phyloP scores from a whole-genome alignment of 2,797 vertebrate genomes.

The Rhabdophis nuchalis region DNA sequence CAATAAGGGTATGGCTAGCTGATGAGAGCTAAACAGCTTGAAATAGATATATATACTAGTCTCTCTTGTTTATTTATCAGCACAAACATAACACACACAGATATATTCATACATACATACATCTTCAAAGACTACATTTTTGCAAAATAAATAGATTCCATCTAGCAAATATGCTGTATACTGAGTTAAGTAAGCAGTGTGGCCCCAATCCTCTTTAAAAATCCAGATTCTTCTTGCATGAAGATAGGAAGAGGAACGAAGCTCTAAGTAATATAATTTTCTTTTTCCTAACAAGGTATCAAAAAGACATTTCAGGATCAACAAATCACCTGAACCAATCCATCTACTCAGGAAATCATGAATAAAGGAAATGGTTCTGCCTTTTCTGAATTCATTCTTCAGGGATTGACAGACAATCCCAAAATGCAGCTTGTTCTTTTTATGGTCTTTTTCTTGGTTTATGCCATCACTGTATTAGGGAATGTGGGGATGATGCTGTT shows the following conservation, averaged over 20 bases:
- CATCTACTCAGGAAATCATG: conserved; percentile 21
- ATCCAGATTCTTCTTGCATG: background rate
- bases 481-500: conserved; percentile 19
- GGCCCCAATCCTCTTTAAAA: background rate
- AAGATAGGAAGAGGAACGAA: background rate
- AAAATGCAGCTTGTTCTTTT: background rate
- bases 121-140: background rate
- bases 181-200: background rate
- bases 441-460: conserved; percentile 30
- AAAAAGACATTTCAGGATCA: background rate
- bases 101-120: too few relatives aligned
- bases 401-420: fast-evolving
- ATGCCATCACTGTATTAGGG: conserved; percentile 15
- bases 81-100: too few relatives aligned
- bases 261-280: background rate
- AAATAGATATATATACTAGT: too few relatives aligned
- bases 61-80: too few relatives aligned
- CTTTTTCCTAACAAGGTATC: background rate
- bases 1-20: too few relatives aligned
- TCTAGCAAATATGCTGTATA: background rate
- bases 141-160: background rate
- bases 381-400: background rate
- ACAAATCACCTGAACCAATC: background rate
- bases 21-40: too few relatives aligned
- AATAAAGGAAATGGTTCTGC: conserved; percentile 5